These are phyloP conservation scores for Cyphomyrus discorhynchus DNA, from an alignment of 2,113 vertebrate species.

Conservation along the genomic window DNA sequence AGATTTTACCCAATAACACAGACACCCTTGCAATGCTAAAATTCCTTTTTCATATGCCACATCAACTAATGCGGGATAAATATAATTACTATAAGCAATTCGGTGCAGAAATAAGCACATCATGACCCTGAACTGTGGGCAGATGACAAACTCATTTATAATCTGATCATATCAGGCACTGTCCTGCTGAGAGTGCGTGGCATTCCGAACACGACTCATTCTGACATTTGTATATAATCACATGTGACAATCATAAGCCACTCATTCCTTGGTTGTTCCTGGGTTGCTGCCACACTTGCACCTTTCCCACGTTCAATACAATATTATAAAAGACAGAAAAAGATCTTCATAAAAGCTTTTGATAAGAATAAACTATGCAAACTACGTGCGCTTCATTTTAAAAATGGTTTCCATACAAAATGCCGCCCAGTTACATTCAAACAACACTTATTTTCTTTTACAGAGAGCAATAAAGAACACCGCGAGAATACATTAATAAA, in stretches of 20 bases:
- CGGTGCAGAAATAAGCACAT: background rate
- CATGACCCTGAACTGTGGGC: background rate
- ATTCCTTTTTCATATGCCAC: background rate
- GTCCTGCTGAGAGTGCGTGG: background rate
- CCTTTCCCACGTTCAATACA: background rate
- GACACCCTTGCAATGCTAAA: background rate
- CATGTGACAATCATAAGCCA: conserved; percentile 13
- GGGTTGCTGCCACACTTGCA: background rate
- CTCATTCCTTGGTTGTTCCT: background rate
- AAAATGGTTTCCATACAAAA: background rate
- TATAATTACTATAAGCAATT: background rate
- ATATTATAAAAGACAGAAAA: background rate
- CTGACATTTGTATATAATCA: conserved; percentile 13
- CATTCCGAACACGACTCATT: background rate
- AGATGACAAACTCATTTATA: background rate
- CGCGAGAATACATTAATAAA: background rate
- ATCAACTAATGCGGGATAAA: background rate
- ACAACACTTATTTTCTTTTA: background rate
- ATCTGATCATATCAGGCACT: background rate
- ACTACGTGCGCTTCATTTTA: background rate
- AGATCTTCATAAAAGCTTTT: background rate
- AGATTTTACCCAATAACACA: background rate
- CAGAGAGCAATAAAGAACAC: background rate
- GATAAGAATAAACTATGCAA: background rate
- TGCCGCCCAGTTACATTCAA: background rate